Conservation (phyloP, 92 coral and sea anemone genomes). For the Pocillopora meandrina region DNA sequence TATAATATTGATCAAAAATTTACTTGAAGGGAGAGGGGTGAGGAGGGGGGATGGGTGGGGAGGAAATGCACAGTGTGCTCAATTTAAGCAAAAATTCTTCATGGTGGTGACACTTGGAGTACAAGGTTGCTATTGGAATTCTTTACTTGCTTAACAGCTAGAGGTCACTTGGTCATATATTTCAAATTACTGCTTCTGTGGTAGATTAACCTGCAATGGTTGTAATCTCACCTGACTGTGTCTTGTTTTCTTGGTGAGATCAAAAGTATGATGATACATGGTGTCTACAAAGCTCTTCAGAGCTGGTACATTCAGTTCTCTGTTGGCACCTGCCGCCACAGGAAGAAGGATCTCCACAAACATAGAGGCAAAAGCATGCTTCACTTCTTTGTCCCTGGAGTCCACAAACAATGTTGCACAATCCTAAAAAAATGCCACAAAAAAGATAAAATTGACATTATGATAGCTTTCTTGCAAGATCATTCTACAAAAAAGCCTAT, state of each 20-base stretch:
- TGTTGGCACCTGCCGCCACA: constrained; percentile 97
- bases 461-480: too few species aligned
- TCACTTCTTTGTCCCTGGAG: constrained; percentile 93
- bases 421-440: constrained; percentile 59
- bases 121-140: too few species aligned
- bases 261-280: constrained; percentile 92
- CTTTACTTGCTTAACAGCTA: too few species aligned
- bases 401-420: constrained; percentile 96
- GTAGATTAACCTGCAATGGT: neutral
- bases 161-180: too few species aligned
- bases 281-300: constrained; percentile 94
- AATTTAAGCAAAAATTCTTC: too few species aligned
- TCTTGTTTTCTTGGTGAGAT: constrained; percentile 83
- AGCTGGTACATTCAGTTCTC: constrained; percentile 98
- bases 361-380: constrained; percentile 95
- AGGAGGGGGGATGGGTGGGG: too few species aligned
- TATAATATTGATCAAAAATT: too few species aligned
- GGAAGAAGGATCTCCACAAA: constrained; percentile 99
- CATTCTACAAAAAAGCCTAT: too few species aligned
- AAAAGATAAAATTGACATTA: neutral
- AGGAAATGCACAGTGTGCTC: too few species aligned
- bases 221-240: constrained; percentile 80
- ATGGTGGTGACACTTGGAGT: too few species aligned
- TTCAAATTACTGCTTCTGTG: too few species aligned
- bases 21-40: too few species aligned